Conservation (phyloP, 2,797 vertebrate species). For the Sebastes kiyomatsui region DNA sequence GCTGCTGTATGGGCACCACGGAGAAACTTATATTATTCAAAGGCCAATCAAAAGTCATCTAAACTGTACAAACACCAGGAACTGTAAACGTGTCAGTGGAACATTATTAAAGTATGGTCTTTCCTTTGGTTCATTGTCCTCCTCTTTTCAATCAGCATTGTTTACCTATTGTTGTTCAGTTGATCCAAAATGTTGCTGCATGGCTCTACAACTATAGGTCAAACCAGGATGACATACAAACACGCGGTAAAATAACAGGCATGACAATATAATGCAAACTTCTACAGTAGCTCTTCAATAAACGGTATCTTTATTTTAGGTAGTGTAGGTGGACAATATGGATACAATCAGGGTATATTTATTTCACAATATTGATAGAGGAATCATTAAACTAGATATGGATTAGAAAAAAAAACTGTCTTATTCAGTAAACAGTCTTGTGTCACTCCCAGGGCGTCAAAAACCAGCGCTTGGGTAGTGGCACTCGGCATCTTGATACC, state of each 20-base stretch:
- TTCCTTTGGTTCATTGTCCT: too few relatives aligned
- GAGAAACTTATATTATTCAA: constrained; percentile 44
- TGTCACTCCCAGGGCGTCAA: not conserved
- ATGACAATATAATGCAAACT: not conserved
- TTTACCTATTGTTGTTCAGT: not conserved
- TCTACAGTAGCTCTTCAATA: not conserved
- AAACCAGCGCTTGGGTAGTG: too few relatives aligned
- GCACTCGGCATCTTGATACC: too few relatives aligned
- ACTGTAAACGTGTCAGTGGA: constrained; percentile 12
- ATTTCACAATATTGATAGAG: not conserved
- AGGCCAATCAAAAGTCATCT: constrained; percentile 50
- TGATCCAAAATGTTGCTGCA: not conserved
- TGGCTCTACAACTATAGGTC: not conserved
- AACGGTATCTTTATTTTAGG: not conserved
- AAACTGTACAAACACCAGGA: constrained; percentile 21
- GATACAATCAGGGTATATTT: not conserved
- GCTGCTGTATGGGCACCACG: constrained; percentile 25
- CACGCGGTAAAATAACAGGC: not conserved
- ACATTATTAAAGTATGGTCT: not conserved
- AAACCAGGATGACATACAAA: not conserved
- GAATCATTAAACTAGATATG: not conserved
- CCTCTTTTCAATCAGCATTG: not conserved
- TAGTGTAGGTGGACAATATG: too few relatives aligned
- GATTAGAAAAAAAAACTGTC: not conserved
- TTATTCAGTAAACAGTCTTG: not conserved